A percentile compares a stretch with the other conserved stretches of the same genome.
Conservation (phyloP, 2,888 invertebrate genomes). For the Cryptus armator region DNA sequence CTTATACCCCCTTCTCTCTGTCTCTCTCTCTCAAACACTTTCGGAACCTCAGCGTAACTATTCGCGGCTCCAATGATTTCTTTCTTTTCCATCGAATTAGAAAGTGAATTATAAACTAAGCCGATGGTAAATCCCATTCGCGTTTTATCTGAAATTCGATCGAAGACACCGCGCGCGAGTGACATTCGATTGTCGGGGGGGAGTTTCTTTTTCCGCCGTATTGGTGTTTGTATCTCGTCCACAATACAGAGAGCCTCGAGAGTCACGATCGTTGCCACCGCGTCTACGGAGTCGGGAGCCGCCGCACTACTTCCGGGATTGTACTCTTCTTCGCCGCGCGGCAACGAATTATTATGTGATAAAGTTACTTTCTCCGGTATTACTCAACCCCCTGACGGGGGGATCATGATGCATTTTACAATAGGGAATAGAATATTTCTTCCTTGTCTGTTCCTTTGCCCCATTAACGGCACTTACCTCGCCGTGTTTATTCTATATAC, state of each 20-base stretch:
- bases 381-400: conserved; percentile 58
- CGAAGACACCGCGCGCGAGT: not conserved
- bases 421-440: conserved; percentile 58
- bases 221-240: not conserved
- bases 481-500: conserved; percentile 28
- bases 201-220: not conserved
- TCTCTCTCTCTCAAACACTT: conserved; percentile 26
- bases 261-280: conserved; percentile 58
- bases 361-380: conserved; percentile 68
- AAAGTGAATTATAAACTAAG: conserved; percentile 52
- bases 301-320: conserved; percentile 67
- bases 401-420: conserved; percentile 60
- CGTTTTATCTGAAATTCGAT: conserved; percentile 27
- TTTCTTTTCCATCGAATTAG: conserved; percentile 44
- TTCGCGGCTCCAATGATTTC: not conserved
- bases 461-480: conserved; percentile 42
- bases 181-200: conserved; percentile 21
- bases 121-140: conserved; percentile 47
- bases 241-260: not conserved
- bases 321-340: conserved; percentile 65
- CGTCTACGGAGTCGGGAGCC: conserved; percentile 32
- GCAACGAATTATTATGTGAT: conserved; percentile 69
- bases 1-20: conserved; percentile 22
- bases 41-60: not conserved
- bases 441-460: conserved; percentile 25